phyloP scores from a whole-genome alignment of 2,113 vertebrate genomes.

The Eretmochelys imbricata region DNA sequence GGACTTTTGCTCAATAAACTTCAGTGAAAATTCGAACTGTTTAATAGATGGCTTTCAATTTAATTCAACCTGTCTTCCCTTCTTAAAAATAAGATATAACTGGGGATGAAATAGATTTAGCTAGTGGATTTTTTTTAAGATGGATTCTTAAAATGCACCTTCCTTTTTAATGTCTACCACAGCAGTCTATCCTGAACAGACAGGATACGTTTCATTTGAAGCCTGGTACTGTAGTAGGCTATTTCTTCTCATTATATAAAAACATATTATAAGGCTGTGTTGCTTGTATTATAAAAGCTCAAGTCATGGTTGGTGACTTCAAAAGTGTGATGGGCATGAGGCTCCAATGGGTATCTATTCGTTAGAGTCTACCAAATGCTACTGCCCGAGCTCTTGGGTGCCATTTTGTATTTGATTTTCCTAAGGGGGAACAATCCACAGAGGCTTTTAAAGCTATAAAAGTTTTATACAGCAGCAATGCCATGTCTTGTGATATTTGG shows the following conservation, averaged over 20 bases:
- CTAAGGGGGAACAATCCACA: constrained; percentile 15
- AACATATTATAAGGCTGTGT: constrained; percentile 66
- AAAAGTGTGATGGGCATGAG: constrained; percentile 46
- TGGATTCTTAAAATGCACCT: constrained; percentile 50
- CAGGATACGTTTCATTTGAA: constrained; percentile 48
- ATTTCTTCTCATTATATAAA: constrained; percentile 70
- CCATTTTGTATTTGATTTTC: constrained; percentile 47
- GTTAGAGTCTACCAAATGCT: not conserved
- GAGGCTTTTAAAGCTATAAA: constrained; percentile 27
- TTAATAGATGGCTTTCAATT: constrained; percentile 65
- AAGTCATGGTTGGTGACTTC: constrained; percentile 44
- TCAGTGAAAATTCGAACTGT: constrained; percentile 68
- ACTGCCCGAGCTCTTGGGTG: constrained; percentile 24
- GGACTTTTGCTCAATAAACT: constrained; percentile 65
- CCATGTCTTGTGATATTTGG: constrained; percentile 17
- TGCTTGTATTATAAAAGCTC: constrained; percentile 42
- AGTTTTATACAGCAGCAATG: constrained; percentile 8
- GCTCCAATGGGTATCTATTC: constrained; percentile 19
- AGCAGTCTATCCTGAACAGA: constrained; percentile 50
- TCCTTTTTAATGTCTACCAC: constrained; percentile 57
- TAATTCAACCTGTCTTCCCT: constrained; percentile 53
- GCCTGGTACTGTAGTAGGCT: constrained; percentile 36
- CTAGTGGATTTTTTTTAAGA: constrained; percentile 44
- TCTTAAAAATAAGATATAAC: constrained; percentile 67
- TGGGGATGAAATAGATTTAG: constrained; percentile 60